Evolutionary conservation across 2,797 vertebrate species (phyloP).

Genomic region (Brachyalestes nurse): DNA sequence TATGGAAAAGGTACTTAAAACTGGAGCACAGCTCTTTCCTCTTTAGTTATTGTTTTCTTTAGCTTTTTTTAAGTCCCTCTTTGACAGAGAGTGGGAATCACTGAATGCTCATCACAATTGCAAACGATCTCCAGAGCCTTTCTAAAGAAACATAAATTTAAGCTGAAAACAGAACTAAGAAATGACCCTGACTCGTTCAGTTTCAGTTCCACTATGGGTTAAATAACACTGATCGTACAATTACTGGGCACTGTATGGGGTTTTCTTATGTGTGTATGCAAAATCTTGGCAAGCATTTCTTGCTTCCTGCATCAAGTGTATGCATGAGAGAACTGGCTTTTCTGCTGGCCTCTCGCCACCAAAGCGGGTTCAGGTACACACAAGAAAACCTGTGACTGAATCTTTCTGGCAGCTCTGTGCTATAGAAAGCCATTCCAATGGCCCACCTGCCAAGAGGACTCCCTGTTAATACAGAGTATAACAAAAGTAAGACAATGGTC

Average conservation of each 20-base stretch:
- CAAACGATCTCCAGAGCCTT: neutral
- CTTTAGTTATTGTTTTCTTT: neutral
- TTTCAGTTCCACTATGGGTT: constrained; percentile 40
- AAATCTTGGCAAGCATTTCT: constrained; percentile 1
- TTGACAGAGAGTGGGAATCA: neutral
- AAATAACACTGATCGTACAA: constrained; percentile 19
- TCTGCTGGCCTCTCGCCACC: neutral
- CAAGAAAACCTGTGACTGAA: neutral
- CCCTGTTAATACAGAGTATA: neutral
- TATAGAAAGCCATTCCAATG: neutral
- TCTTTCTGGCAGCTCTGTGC: neutral
- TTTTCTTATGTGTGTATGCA: neutral
- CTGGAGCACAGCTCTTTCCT: constrained; percentile 4
- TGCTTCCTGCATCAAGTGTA: constrained; percentile 9
- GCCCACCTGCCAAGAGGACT: neutral
- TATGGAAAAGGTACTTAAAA: constrained; percentile 24
- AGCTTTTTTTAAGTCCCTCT: neutral
- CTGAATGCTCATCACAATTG: neutral
- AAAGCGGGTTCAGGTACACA: neutral
- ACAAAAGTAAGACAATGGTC: neutral
- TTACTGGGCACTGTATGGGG: constrained; percentile 9
- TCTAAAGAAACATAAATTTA: neutral
- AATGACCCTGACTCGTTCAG: neutral
- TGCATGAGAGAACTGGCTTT: neutral
- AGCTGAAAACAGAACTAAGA: constrained; percentile 1